These are phyloP conservation scores for Garra rufa DNA, from an alignment of 2,113 vertebrate genomes.

Conservation along the genomic window DNA sequence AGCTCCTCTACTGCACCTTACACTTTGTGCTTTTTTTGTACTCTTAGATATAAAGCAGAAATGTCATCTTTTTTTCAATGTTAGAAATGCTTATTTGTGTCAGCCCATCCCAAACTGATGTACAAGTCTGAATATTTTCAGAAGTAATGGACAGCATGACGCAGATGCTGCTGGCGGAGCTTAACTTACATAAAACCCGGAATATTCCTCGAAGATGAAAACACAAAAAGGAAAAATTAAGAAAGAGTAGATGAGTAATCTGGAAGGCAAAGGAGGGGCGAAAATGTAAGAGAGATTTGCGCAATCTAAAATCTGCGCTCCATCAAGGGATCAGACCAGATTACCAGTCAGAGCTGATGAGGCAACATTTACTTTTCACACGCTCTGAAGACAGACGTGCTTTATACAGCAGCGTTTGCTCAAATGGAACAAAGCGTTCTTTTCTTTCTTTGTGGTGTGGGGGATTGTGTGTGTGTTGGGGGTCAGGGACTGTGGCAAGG, in stretches of 20 bases:
- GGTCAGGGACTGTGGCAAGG: slow-evolving; percentile 31
- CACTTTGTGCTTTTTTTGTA: slow-evolving; percentile 36
- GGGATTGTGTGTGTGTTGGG: background rate
- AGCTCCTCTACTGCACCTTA: background rate
- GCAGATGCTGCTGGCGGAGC: background rate
- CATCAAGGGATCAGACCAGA: slow-evolving; percentile 47
- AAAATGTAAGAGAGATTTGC: background rate
- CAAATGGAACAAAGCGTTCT: slow-evolving; percentile 59
- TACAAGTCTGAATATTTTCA: background rate
- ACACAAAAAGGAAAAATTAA: slow-evolving; percentile 21
- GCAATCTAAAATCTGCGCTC: slow-evolving; percentile 37
- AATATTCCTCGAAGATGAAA: slow-evolving; percentile 44
- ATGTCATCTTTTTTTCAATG: background rate
- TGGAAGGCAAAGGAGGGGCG: background rate
- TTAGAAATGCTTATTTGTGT: background rate
- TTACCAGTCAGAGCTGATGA: slow-evolving; percentile 48
- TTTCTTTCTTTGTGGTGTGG: slow-evolving; percentile 17
- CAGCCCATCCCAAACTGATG: background rate
- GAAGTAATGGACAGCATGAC: background rate
- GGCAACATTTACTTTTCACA: slow-evolving; percentile 61
- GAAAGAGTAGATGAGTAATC: background rate
- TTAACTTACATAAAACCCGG: background rate
- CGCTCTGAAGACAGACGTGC: slow-evolving; percentile 34
- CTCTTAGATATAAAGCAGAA: background rate
- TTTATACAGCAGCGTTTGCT: slow-evolving; percentile 44